These are phyloP conservation scores for Urechis unicinctus DNA, from an alignment of 2,888 invertebrate genomes.

Conservation along the genomic window DNA sequence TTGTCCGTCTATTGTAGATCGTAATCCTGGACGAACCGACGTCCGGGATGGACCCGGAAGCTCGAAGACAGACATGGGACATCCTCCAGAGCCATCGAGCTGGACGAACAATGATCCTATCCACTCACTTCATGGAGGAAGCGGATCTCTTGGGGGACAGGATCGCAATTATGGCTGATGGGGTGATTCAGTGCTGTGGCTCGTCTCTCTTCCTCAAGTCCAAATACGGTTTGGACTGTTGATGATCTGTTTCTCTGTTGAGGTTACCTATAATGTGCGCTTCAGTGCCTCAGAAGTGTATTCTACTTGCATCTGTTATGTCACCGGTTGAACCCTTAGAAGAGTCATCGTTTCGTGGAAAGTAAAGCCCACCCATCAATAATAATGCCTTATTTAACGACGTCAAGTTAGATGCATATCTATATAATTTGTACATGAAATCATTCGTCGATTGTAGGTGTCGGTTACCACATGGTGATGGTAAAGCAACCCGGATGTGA, in stretches of 20 bases:
- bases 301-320: too few species aligned
- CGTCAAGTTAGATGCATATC: too few species aligned
- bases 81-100: constrained; percentile 59
- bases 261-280: too few species aligned
- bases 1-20: constrained; percentile 3
- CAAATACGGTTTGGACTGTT: constrained; percentile 72
- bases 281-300: too few species aligned
- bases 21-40: constrained; percentile 56
- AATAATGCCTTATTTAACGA: too few species aligned
- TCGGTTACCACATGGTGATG: constrained; percentile 72
- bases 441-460: too few species aligned
- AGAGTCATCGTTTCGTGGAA: too few species aligned
- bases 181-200: constrained; percentile 72
- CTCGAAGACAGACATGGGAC: constrained; percentile 64
- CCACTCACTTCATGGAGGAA: constrained; percentile 79
- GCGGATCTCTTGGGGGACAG: constrained; percentile 80
- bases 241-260: too few species aligned
- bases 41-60: constrained; percentile 56
- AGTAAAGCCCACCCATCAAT: too few species aligned
- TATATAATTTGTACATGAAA: too few species aligned
- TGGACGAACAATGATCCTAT: constrained; percentile 71
- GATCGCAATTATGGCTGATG: constrained; percentile 79
- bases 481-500: constrained; percentile 57
- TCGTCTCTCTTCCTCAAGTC: constrained; percentile 69
- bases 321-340: too few species aligned